Evolutionary conservation across 2,797 vertebrate species (phyloP).

Genomic region (Danio albolineatus): DNA sequence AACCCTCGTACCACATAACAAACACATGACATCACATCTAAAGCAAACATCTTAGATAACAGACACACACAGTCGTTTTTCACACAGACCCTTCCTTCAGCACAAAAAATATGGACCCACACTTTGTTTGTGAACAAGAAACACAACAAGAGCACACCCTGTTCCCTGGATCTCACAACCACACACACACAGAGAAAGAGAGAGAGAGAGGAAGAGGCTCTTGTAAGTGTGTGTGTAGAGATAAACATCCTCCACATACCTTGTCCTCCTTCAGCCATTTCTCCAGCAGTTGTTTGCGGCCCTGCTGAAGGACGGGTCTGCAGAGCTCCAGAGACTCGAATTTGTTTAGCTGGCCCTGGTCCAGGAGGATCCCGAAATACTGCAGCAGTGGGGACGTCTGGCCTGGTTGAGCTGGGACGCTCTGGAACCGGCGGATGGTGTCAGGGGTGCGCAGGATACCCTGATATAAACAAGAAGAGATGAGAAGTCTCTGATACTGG

Average conservation of each 20-base stretch:
- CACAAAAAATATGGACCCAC: slow-evolving; percentile 31
- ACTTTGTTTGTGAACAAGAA: slow-evolving; percentile 10
- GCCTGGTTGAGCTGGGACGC: slow-evolving; percentile 94
- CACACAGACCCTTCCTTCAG: slow-evolving; percentile 25
- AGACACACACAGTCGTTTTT: slow-evolving; percentile 14
- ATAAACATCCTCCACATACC: slow-evolving; percentile 72
- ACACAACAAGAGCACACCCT: slow-evolving; percentile 9
- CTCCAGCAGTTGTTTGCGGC: slow-evolving; percentile 95
- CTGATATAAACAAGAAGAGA: slow-evolving; percentile 68
- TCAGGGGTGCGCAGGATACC: slow-evolving; percentile 97
- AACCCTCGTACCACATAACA: slow-evolving; percentile 54
- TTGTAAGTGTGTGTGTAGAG: slow-evolving; percentile 28
- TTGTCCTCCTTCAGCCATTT: slow-evolving; percentile 99
- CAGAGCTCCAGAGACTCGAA: slow-evolving; percentile 97
- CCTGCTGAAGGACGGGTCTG: slow-evolving; percentile 96
- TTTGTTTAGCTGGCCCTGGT: slow-evolving; percentile 98
- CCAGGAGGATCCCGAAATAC: slow-evolving; percentile 96
- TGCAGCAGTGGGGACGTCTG: slow-evolving; percentile 97
- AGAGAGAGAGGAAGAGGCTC: slow-evolving; percentile 42
- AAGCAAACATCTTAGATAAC: slow-evolving; percentile 55
- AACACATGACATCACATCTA: slow-evolving; percentile 63
- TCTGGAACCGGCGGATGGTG: slow-evolving; percentile 96
- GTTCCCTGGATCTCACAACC: slow-evolving; percentile 14
- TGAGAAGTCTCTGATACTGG: no score
- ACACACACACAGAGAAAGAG: no score